These are phyloP conservation scores for Drosophila jambulina DNA, from an alignment of 1,140 invertebrate genomes.

Conservation along the genomic window DNA sequence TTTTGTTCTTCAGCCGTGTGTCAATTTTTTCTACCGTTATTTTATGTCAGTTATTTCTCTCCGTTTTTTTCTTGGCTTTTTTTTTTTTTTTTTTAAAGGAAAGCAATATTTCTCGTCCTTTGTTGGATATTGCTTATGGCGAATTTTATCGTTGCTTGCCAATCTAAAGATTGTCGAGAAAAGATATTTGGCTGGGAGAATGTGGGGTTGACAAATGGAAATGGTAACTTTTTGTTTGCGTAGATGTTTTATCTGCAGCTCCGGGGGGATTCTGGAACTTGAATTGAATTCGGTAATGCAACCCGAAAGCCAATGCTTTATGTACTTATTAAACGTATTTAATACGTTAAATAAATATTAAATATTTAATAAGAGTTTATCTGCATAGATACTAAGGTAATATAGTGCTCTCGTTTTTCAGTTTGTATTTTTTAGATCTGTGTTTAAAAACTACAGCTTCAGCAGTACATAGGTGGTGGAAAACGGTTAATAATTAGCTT, in stretches of 20 bases:
- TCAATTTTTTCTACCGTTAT: constrained; percentile 73
- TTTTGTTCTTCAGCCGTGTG: constrained; percentile 51
- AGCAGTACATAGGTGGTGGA: too few species aligned
- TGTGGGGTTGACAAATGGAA: constrained; percentile 60
- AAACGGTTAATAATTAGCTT: too few species aligned
- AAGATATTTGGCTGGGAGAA: constrained; percentile 12
- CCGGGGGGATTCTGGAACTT: background rate
- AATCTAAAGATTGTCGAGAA: constrained; percentile 46
- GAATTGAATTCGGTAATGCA: constrained; percentile 6
- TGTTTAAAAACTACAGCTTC: too few species aligned
- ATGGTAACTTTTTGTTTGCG: constrained; percentile 71
- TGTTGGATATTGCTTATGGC: constrained; percentile 64
- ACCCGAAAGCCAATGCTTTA: constrained; percentile 3
- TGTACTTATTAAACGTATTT: background rate
- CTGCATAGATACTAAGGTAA: background rate
- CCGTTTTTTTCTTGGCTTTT: constrained; percentile 16
- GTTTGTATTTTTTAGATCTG: background rate
- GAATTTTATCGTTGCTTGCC: constrained; percentile 68
- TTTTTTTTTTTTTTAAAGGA: constrained; percentile 25
- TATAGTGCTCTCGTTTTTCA: background rate
- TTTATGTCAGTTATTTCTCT: constrained; percentile 59
- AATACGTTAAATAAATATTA: too few species aligned
- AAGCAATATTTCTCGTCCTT: constrained; percentile 50
- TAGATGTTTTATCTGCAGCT: constrained; percentile 43
- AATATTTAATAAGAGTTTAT: background rate